These are phyloP conservation scores for Actias luna DNA, from an alignment of 2,888 invertebrate genomes.

Conservation along the genomic window DNA sequence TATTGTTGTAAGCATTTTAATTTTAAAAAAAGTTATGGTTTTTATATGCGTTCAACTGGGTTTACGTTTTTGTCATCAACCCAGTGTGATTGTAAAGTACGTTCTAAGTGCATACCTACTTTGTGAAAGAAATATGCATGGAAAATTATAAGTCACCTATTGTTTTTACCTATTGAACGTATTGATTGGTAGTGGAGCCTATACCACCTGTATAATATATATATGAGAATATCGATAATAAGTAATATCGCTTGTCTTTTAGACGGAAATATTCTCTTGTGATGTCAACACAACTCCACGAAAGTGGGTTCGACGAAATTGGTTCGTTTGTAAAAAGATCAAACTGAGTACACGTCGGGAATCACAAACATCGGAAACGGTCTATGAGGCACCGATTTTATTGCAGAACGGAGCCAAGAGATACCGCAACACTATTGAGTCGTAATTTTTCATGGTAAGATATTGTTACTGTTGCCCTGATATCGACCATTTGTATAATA, in stretches of 20 bases:
- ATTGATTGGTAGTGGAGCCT: too few species aligned
- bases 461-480: conserved; percentile 65
- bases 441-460: conserved; percentile 68
- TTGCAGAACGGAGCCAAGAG: conserved; percentile 59
- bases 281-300: conserved; percentile 31
- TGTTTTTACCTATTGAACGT: too few species aligned
- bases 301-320: conserved; percentile 43
- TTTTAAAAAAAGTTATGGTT: too few species aligned
- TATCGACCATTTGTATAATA: conserved; percentile 75
- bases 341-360: conserved; percentile 36
- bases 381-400: conserved; percentile 58
- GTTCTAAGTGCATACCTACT: too few species aligned
- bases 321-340: conserved; percentile 49
- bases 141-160: too few species aligned
- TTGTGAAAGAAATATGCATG: too few species aligned
- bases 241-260: neutral
- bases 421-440: conserved; percentile 56
- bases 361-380: conserved; percentile 51
- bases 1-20: too few species aligned
- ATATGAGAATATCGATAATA: too few species aligned
- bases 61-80: too few species aligned
- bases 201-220: neutral
- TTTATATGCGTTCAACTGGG: too few species aligned
- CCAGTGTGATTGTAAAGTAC: too few species aligned
- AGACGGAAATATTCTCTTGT: conserved; percentile 27